Evolutionary conservation across 1,140 invertebrate species (phyloP), one percentile per base, ranked within the genome.

Genomic region (Hylaeus anthracinus): DNA sequence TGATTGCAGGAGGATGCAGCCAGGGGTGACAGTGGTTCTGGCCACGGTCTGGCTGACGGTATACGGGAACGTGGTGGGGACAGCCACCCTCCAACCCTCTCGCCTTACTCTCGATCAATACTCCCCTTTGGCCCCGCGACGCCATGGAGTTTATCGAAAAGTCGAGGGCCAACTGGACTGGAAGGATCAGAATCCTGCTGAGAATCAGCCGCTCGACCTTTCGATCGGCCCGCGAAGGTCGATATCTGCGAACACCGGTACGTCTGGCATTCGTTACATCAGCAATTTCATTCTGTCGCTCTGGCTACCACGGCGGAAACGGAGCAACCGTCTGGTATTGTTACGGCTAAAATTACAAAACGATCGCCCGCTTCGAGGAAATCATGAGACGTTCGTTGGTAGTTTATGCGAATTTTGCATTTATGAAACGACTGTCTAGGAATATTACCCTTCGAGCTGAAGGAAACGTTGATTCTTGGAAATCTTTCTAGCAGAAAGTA

Each of bases 101-200:
- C 86, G 74, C 78, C 89, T 89, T 84, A 84, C 82, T 76, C 76
- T 81, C 90, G 92, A 92, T 93, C 92, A 93, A 93, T 93, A 93
- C 91, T 88, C 88, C 88, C 89, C 89, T 87, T 86, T 82, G 77
- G 74, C 87, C 81, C 86, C 86, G 85, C 88, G 88, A 83, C 86
- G 85, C 76, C 79, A 90, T 88, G 82, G 67, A 88, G 71, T 88
- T 82, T 83, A 66, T 82, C 55, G 55, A 73, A 69, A 72, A 72
- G 45, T 10, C 56, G 75, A 66, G 45, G 75, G 63, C 69, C 73
- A 73, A 55, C 39, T 61, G 48, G 60, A 64, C 58, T 83, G 74
- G 77, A 83, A 74, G 71, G 83, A 77, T 84, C 81, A 58, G 73
- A 63, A 77, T 69, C 63, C 53, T 41, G 72, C 41, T 60, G 64